Conservation (phyloP, 2,888 invertebrate genomes). For the Polyommatus icarus region DNA sequence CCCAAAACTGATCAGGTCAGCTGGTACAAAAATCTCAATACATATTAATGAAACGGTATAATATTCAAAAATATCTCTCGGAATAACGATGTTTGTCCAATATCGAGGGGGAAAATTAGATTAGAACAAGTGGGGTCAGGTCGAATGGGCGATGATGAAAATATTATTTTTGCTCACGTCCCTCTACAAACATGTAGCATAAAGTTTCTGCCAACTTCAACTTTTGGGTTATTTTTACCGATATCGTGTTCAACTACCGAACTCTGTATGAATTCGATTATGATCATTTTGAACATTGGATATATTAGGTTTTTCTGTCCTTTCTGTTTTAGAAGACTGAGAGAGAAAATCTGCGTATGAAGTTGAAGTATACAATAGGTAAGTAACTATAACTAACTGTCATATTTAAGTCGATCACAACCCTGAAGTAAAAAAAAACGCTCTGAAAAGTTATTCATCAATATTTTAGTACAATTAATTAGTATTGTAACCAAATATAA, state of each 20-base stretch:
- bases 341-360: background rate
- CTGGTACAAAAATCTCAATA: slow-evolving; percentile 6
- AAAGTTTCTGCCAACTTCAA: slow-evolving; percentile 21
- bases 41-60: slow-evolving; percentile 16
- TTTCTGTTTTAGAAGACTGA: background rate
- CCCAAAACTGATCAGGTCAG: slow-evolving; percentile 3
- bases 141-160: slow-evolving; percentile 61
- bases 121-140: slow-evolving; percentile 73
- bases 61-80: slow-evolving; percentile 28
- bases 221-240: slow-evolving; percentile 10
- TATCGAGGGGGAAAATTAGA: slow-evolving; percentile 62
- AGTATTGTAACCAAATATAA: background rate
- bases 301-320: background rate
- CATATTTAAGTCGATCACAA: too few species aligned
- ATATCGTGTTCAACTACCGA: background rate
- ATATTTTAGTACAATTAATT: background rate
- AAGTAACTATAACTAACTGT: too few species aligned
- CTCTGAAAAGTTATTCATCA: background rate
- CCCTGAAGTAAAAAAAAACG: too few species aligned
- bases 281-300: background rate
- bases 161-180: slow-evolving; percentile 54
- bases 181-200: slow-evolving; percentile 24
- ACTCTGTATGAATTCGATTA: slow-evolving; percentile 1
- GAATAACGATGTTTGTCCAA: slow-evolving; percentile 43
- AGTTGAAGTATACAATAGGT: background rate